Percentiles rank a stretch among this genome's conserved stretches.
Conservation (phyloP, 2,888 invertebrate species). For the Xanthorhoe designata region DNA sequence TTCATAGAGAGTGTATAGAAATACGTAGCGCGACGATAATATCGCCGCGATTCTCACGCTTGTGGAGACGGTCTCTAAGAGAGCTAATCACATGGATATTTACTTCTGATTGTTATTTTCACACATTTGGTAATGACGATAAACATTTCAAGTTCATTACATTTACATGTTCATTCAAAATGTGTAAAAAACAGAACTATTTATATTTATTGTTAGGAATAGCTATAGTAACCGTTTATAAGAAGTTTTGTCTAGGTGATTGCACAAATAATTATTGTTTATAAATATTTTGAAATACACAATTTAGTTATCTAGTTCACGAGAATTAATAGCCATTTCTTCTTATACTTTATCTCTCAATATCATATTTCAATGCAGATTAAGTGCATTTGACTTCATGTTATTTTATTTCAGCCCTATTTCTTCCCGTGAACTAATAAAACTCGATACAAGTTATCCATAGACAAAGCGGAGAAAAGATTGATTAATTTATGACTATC, state of each 20-base stretch:
- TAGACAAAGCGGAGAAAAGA: slow-evolving; percentile 66
- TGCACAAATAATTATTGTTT: background rate
- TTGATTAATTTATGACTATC: slow-evolving; percentile 63
- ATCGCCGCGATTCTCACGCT: too few species aligned
- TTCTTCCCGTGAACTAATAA: slow-evolving; percentile 39
- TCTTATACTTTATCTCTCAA: background rate
- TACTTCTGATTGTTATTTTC: slow-evolving; percentile 6
- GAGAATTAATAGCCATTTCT: background rate
- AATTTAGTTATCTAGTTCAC: background rate
- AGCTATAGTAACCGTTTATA: background rate
- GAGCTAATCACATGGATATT: slow-evolving; percentile 10
- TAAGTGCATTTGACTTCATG: background rate
- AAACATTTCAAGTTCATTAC: background rate
- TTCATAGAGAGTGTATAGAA: too few species aligned
- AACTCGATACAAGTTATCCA: slow-evolving; percentile 64
- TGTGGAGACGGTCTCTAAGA: too few species aligned
- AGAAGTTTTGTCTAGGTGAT: background rate
- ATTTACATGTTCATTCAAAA: background rate
- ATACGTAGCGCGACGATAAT: too few species aligned
- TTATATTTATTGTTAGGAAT: background rate
- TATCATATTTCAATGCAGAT: background rate
- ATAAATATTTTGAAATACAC: slow-evolving; percentile 5
- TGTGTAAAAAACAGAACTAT: background rate
- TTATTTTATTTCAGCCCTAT: background rate
- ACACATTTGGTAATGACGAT: background rate